Evolutionary conservation across 1,140 invertebrate species (phyloP), one percentile per base, ranked within the genome.

Genomic region (Akabosia matsudoensis): DNA sequence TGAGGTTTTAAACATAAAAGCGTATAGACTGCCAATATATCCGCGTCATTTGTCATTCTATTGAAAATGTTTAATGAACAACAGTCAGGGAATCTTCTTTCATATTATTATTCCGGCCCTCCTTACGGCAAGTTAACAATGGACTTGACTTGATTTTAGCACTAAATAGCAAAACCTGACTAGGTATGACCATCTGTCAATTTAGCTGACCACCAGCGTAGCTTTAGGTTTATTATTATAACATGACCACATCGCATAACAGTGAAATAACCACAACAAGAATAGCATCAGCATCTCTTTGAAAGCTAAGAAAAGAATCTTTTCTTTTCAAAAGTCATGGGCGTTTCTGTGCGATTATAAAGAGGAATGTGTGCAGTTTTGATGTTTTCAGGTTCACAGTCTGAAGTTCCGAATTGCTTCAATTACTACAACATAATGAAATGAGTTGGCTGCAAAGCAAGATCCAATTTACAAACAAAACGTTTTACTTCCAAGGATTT

Each of bases 121-220:
- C 37, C 18, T 10, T 10, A 45, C 7, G 37, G 7, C 37, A 45
- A 45, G 18, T 45, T 7, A 45, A 45, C 37, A 45, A 45, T 45
- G 37, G 18, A 45, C 37, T 45, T 45, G 7, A 10, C 37, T 45
- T 45, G 7, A 10, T 45, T 45, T 45, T 45, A 45, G 37, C 37
- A 45, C 37, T 45, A 18, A 45, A 45, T 18, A 7, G 37, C 18
- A n/a, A 45, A 45, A 45, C 18, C 7, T 45, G 18, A 10, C 18
- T 45, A 45, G 37, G 54, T 24, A n/a, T n/a, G n/a, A 56, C 54
- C 54, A 56, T 56, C 54, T 56, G 54, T 56, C 54, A 10, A 56
- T 56, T 56, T 56, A 56, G 10, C 31, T 67, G 61, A 31, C 61
- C 61, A 67, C 61, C 61, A 67, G 61, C 61, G 61, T 16, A 30